Evolutionary conservation across 2,113 vertebrate species (phyloP), one percentile per base, ranked within the genome.

Genomic region (Nestor notabilis): DNA sequence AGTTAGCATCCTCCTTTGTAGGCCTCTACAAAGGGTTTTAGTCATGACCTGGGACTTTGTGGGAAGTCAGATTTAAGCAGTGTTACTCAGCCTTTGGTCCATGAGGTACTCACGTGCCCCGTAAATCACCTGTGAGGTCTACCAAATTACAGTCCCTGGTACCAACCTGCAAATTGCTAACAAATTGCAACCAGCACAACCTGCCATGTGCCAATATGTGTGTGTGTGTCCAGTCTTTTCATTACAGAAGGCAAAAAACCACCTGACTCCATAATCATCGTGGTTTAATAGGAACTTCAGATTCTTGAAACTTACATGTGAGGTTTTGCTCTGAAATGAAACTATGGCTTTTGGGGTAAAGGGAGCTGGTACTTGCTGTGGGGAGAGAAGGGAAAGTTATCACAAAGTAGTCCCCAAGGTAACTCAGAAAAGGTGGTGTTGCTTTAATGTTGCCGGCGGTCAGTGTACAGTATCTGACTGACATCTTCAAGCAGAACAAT

Each of bases 141-240:
- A 33, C 69, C 91, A 95, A 95, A 96, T 92, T 95, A 87, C 68
- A 81, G 86, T 11, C 46, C 53, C 46, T 60, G 83, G n/a, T 50
- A 60, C 79, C 64, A 50, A 8, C 46, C 55, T 60, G 68, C 41
- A 92, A 87, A 93, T 91, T 86, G 89, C 87, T 35, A 66, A 75
- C 72, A 66, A 81, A 83, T 46, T 91, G 91, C 55, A n/a, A 58
- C 75, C 89, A 78, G 55, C 76, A 39, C 9, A 58, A 81, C 80
- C 89, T 87, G 94, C 91, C 91, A 47, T 31, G 89, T 78, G 72
- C 83, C 91, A 55, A 17, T 7, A 72, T 27, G 69, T 1, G 20
- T 89, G 39, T 39, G 88, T 66, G 53, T 66, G 83, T 44, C 71
- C 79, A 31, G 50, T 7, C 41, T 77, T 76, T 56, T 69, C 63